These are phyloP conservation scores for Sparus aurata DNA, from an alignment of 2,797 vertebrate species.

Conservation along the genomic window DNA sequence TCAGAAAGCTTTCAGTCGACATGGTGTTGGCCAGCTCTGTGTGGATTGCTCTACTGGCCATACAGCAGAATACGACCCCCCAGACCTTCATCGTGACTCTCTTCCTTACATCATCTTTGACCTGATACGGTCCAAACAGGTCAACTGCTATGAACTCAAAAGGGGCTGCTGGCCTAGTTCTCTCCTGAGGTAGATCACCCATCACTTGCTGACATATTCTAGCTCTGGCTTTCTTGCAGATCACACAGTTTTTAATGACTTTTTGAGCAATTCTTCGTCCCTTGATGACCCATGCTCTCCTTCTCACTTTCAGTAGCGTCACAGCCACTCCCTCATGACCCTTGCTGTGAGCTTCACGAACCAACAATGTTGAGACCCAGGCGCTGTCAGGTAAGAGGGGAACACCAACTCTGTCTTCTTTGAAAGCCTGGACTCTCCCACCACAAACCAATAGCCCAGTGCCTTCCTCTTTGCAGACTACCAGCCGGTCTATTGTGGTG, in stretches of 20 bases:
- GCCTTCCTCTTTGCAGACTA: not conserved
- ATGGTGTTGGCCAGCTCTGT: not conserved
- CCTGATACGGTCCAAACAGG: not conserved
- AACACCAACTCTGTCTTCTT: not conserved
- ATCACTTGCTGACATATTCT: not conserved
- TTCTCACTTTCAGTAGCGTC: not conserved
- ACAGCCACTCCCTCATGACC: not conserved
- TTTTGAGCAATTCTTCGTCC: no score
- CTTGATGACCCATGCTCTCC: not conserved
- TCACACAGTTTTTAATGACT: no score
- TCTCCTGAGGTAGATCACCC: not conserved
- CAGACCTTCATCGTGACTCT: not conserved
- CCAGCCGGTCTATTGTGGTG: not conserved
- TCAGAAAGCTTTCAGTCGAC: not conserved
- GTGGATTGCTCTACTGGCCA: not conserved
- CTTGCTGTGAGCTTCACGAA: not conserved
- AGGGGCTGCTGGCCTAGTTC: not conserved
- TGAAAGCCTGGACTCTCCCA: slow-evolving; percentile 1
- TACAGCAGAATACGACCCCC: not conserved
- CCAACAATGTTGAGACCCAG: not conserved
- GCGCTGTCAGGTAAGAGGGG: not conserved
- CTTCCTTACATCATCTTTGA: not conserved
- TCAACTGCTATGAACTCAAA: not conserved
- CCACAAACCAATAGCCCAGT: not conserved
- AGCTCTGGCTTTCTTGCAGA: not conserved